phyloP scores from a whole-genome alignment of 1,140 invertebrate genomes.

The Lepidurus apus region DNA sequence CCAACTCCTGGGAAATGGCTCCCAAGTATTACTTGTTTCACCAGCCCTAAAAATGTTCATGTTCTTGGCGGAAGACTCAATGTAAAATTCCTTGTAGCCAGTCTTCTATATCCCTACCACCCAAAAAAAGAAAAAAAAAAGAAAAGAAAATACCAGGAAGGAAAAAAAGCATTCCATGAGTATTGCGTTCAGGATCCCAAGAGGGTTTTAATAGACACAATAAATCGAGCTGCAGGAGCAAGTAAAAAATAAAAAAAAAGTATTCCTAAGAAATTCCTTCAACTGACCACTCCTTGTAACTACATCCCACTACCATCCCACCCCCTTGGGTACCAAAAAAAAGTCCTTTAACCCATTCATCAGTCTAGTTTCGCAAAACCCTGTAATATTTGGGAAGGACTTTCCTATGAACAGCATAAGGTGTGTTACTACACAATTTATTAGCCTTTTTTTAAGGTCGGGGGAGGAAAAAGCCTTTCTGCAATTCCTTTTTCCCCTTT shows the following conservation, averaged over 20 bases:
- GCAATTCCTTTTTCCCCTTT: background rate
- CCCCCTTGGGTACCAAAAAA: background rate
- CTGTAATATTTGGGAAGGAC: background rate
- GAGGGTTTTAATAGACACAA: background rate
- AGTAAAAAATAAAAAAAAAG: background rate
- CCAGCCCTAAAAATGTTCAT: background rate
- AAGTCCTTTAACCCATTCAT: background rate
- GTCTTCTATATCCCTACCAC: no score
- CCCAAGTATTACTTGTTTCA: background rate
- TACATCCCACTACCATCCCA: background rate
- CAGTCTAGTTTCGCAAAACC: background rate
- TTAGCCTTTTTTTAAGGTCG: background rate
- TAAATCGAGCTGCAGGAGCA: background rate
- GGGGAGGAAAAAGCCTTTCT: background rate
- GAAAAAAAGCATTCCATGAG: background rate
- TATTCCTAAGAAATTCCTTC: no score
- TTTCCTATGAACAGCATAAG: background rate
- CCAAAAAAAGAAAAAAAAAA: no score
- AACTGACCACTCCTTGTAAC: background rate
- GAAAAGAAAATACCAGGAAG: background rate
- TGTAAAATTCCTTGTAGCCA: no score
- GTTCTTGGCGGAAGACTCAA: no score
- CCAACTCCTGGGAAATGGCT: background rate
- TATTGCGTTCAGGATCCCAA: background rate
- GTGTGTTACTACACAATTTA: slow-evolving; percentile 15